phyloP scores from a whole-genome alignment of 2,113 vertebrate species.

The Lampris incognitus region DNA sequence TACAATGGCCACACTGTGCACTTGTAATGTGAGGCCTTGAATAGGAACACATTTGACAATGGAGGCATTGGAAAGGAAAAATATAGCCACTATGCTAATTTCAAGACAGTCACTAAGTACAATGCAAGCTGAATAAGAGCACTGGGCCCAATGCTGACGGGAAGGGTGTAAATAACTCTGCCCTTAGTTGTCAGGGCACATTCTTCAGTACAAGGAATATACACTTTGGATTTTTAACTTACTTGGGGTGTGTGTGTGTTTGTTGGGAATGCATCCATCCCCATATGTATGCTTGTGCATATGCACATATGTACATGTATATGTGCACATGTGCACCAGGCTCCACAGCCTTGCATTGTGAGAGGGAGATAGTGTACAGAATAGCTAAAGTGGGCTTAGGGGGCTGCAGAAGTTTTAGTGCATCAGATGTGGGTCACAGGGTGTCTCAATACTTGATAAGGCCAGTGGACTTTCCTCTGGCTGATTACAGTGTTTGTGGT shows the following conservation, averaged over 20 bases:
- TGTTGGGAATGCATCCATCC: too few relatives aligned
- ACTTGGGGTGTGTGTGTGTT: too few relatives aligned
- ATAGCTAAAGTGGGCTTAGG: neutral
- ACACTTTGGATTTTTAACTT: too few relatives aligned
- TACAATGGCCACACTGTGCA: conserved; percentile 75
- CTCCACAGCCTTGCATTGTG: conserved; percentile 4
- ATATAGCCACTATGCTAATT: conserved; percentile 55
- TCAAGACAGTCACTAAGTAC: conserved; percentile 35
- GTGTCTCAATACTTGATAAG: conserved; percentile 68
- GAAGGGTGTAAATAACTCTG: neutral
- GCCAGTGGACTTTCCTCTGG: conserved; percentile 74
- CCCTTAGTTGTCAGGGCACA: too few relatives aligned
- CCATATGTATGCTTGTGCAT: conserved; percentile 1
- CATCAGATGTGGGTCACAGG: conserved; percentile 40
- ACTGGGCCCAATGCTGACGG: neutral
- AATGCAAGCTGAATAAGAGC: conserved; percentile 1
- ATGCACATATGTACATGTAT: neutral
- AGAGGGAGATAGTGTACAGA: conserved; percentile 9
- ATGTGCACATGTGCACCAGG: neutral
- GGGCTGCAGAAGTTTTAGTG: conserved; percentile 4
- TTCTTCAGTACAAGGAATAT: too few relatives aligned
- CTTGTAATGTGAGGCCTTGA: conserved; percentile 72
- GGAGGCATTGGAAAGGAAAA: conserved; percentile 57
- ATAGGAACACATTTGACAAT: conserved; percentile 68
- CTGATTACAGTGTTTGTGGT: conserved; percentile 61